These are phyloP conservation scores for Drosophila kohkoa DNA, from an alignment of 1,140 invertebrate species.

Conservation along the genomic window DNA sequence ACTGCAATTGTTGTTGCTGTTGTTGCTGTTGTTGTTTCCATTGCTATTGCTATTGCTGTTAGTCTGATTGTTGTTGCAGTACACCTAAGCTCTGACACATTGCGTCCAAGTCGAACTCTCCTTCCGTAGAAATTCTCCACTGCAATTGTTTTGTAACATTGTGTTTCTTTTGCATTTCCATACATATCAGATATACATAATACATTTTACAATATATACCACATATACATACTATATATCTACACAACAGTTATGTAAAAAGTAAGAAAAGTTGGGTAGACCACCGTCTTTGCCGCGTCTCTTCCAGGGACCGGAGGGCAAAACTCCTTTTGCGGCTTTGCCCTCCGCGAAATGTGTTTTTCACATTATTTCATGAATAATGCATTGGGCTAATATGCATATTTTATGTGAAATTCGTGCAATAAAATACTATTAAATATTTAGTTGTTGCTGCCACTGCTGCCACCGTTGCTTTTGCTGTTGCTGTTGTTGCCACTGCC, in stretches of 20 bases:
- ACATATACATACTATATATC: conserved; percentile 1
- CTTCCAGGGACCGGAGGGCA: background rate
- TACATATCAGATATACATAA: conserved; percentile 50
- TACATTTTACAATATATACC: conserved; percentile 13
- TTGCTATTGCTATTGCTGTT: conserved; percentile 37
- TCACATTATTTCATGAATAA: conserved; percentile 84
- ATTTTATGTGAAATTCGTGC: conserved; percentile 84
- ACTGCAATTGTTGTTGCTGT: conserved; percentile 45
- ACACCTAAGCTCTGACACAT: conserved; percentile 48
- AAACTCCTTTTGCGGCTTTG: conserved; percentile 49
- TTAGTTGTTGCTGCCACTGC: conserved; percentile 66
- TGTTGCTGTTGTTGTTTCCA: conserved; percentile 29
- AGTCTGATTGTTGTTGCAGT: conserved; percentile 38
- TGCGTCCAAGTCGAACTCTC: conserved; percentile 26
- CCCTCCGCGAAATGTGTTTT: conserved; percentile 76
- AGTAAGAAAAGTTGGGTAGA: conserved; percentile 35
- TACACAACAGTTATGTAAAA: conserved; percentile 20
- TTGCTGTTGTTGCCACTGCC: conserved; percentile 30
- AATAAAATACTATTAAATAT: conserved; percentile 84
- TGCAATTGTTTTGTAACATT: conserved; percentile 65
- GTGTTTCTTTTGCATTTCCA: conserved; percentile 65
- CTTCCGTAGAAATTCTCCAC: conserved; percentile 45
- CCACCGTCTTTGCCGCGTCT: background rate
- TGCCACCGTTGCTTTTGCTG: conserved; percentile 69
- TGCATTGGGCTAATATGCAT: conserved; percentile 82